Evolutionary conservation across 1,140 invertebrate genomes (phyloP).

Genomic region (Drosophila carrolli): DNA sequence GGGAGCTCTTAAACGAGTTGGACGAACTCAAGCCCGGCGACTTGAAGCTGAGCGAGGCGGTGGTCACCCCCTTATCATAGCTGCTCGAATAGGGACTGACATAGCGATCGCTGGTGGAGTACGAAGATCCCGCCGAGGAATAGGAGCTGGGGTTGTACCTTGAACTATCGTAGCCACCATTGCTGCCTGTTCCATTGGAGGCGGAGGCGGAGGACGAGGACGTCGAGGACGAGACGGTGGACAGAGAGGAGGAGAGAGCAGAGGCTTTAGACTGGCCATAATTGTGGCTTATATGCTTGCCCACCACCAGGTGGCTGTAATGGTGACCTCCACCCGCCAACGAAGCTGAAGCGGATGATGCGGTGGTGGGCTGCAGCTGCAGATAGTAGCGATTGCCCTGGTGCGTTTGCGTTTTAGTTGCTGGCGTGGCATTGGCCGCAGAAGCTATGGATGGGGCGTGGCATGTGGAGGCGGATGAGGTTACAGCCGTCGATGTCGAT

Average conservation of each 20-base stretch:
- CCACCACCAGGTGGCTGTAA: conserved; percentile 63
- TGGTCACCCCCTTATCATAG: conserved; percentile 84
- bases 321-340: conserved; percentile 28
- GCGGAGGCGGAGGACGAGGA: conserved; percentile 26
- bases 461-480: conserved; percentile 55
- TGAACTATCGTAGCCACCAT: conserved; percentile 64
- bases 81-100: conserved; percentile 79
- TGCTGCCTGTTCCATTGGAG: conserved; percentile 53
- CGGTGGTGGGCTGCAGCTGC: conserved; percentile 40
- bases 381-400: conserved; percentile 65
- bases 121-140: conserved; percentile 39
- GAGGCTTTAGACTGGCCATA: conserved; percentile 66
- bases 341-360: conserved; percentile 12
- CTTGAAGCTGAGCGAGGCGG: conserved; percentile 78
- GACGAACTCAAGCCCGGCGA: conserved; percentile 61
- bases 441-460: conserved; percentile 32
- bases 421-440: conserved; percentile 26
- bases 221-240: conserved; percentile 36
- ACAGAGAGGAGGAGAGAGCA: conserved; percentile 62
- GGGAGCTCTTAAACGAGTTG: conserved; percentile 68
- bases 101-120: conserved; percentile 69
- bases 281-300: conserved; percentile 55
- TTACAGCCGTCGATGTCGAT: conserved; percentile 13
- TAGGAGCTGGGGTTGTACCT: conserved; percentile 63
- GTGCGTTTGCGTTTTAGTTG: conserved; percentile 41